Evolutionary conservation across 2,888 invertebrate genomes (phyloP).

Genomic region (Plemyria rubiginata): DNA sequence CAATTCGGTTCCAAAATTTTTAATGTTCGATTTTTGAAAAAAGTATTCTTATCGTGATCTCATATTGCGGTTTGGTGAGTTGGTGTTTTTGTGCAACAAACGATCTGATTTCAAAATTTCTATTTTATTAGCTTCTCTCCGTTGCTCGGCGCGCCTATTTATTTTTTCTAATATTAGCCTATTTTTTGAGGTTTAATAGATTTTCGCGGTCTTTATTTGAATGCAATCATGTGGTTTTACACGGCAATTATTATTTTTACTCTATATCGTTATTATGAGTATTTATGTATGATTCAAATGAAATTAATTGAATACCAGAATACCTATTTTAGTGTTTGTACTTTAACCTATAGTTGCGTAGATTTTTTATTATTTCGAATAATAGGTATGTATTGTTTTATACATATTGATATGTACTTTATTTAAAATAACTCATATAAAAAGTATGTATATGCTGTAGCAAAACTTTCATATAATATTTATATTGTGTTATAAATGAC

Average conservation of each 20-base stretch:
- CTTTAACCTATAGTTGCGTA: constrained; percentile 47
- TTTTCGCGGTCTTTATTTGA: constrained; percentile 18
- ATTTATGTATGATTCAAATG: constrained; percentile 31
- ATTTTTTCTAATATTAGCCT: constrained; percentile 44
- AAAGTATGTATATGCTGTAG: constrained; percentile 31
- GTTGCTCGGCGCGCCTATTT: constrained; percentile 40
- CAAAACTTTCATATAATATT: constrained; percentile 17
- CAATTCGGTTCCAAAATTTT: constrained; percentile 21
- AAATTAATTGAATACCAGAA: constrained; percentile 26
- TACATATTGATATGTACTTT: constrained; percentile 45
- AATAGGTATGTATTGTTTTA: constrained; percentile 51
- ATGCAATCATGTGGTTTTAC: constrained; percentile 31
- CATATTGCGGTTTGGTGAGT: constrained; percentile 52
- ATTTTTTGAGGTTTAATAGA: constrained; percentile 32
- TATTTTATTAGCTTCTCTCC: constrained; percentile 37
- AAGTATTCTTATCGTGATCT: constrained; percentile 38
- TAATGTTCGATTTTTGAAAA: constrained; percentile 26
- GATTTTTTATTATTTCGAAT: constrained; percentile 30
- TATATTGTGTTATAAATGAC: neutral
- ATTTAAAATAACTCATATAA: constrained; percentile 36
- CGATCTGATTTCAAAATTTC: constrained; percentile 61
- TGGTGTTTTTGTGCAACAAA: constrained; percentile 57
- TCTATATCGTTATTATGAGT: constrained; percentile 17
- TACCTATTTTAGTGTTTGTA: constrained; percentile 52
- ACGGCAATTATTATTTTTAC: constrained; percentile 42